Evolutionary conservation across 2,797 vertebrate species (phyloP), one percentile per base, ranked within the genome.

Genomic region (Hippoglossus hippoglossus): DNA sequence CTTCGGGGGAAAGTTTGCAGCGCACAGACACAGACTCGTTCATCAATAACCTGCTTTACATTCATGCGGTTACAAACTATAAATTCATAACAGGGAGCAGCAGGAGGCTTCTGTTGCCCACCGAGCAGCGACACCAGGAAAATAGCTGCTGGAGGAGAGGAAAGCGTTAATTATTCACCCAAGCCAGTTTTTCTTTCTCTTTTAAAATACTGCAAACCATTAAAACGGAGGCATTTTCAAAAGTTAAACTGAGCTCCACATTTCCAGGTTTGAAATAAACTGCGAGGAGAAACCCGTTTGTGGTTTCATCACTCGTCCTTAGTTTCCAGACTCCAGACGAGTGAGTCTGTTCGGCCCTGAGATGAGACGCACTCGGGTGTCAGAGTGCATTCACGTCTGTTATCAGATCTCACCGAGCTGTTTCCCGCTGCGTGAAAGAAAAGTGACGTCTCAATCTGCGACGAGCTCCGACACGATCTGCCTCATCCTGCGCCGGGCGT

Each of bases 371-470:
- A 49, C 73, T 81, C 76, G 46, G 64, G 51, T 62, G 78, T 85
- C 65, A 47, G 69, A 75, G 71, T 67, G 67, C 52, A 73, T 77
- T 80, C 53, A 21, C 56, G 62, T 73, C 73, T n/a, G 39, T 63
- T 77, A 69, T 77, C 62, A 52, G 39, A 71, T 56, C 5, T 6
- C 19, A 11, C 22, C 0, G 28, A 41, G 70, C 68, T 52, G 73
- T 67, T 67, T 18, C 63, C 65, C 6, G 53, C 62, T n/a, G 1
- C 15, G 53, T 51, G 46, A 24, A 22, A 39, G 36, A 39, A 18
- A 73, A 39, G 74, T 19, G 70, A 83, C 36, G 22, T 28, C 73
- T 91, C 78, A 81, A 77, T 89, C 86, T 67, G 76, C 50, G 0
- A 34, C 34, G 1, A 63, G 58, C 65, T 41, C 55, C 6, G 56